A percentile compares a stretch with the other conserved stretches of the same genome.
Conservation (phyloP, 2,888 invertebrate species). For the Buathra laborator region DNA sequence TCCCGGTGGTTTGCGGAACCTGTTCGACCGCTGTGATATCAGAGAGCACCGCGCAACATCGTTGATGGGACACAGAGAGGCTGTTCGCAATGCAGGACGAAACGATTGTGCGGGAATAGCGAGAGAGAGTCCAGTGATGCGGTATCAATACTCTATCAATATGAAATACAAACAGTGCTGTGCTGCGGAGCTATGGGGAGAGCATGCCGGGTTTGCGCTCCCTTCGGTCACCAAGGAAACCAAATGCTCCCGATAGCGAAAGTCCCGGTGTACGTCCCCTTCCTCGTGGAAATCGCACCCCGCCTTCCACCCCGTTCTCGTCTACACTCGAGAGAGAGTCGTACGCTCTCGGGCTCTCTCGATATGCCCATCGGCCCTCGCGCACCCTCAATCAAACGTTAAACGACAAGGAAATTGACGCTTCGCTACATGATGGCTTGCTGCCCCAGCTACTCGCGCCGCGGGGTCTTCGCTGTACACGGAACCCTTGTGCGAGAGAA, state of each 20-base stretch:
- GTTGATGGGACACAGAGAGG: slow-evolving; percentile 32
- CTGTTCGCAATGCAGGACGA: neutral
- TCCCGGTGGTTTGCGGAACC: slow-evolving; percentile 61
- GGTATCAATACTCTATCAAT: slow-evolving; percentile 85
- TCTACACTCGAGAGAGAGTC: slow-evolving; percentile 48
- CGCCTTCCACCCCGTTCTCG: slow-evolving; percentile 42
- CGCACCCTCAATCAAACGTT: slow-evolving; percentile 77
- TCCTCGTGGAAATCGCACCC: slow-evolving; percentile 42
- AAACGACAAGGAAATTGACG: slow-evolving; percentile 82
- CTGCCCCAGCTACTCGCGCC: slow-evolving; percentile 39
- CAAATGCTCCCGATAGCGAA: slow-evolving; percentile 71
- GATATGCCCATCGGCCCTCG: slow-evolving; percentile 68
- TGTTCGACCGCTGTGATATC: slow-evolving; percentile 54
- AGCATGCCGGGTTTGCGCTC: slow-evolving; percentile 65
- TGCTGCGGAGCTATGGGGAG: slow-evolving; percentile 64
- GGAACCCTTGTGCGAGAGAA: slow-evolving; percentile 43
- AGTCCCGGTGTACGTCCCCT: slow-evolving; percentile 37
- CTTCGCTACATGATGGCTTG: slow-evolving; percentile 70
- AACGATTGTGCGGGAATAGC: slow-evolving; percentile 5
- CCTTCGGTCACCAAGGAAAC: slow-evolving; percentile 83
- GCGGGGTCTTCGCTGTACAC: slow-evolving; percentile 17
- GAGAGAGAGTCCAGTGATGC: slow-evolving; percentile 63
- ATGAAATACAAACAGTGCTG: slow-evolving; percentile 84
- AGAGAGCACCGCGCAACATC: slow-evolving; percentile 16
- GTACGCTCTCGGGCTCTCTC: slow-evolving; percentile 56